Conservation (phyloP, 2,113 vertebrate species). For the Pheucticus melanocephalus region DNA sequence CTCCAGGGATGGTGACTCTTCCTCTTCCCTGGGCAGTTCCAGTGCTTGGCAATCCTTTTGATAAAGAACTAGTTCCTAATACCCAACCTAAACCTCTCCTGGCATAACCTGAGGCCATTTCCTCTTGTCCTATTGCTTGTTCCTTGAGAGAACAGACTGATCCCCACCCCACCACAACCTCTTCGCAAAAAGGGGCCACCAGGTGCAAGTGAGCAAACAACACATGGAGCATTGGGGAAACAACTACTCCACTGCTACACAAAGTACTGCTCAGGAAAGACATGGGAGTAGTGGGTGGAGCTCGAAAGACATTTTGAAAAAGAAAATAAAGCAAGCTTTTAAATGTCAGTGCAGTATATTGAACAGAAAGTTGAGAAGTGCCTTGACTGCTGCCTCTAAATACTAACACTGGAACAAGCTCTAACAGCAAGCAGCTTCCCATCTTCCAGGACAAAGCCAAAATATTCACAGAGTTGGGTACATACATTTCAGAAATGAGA, state of each 20-base stretch:
- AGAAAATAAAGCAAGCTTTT: neutral
- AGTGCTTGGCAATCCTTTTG: neutral
- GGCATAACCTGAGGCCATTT: neutral
- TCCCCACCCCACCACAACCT: neutral
- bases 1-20: neutral
- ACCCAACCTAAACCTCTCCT: neutral
- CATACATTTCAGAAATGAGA: neutral
- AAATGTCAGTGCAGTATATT: neutral
- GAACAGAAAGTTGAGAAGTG: neutral
- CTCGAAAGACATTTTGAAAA: neutral
- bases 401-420: accelerated
- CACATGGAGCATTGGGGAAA: accelerated
- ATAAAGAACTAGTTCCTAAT: neutral
- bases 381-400: neutral
- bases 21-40: neutral
- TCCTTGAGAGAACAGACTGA: neutral
- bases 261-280: neutral
- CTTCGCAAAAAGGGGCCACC: neutral
- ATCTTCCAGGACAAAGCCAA: neutral
- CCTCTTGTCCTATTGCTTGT: neutral
- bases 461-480: neutral
- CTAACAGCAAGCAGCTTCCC: neutral
- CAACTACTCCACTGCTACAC: neutral
- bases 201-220: neutral
- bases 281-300: neutral